Conservation (phyloP, 2,113 vertebrate species). For the Salvelinus fontinalis region DNA sequence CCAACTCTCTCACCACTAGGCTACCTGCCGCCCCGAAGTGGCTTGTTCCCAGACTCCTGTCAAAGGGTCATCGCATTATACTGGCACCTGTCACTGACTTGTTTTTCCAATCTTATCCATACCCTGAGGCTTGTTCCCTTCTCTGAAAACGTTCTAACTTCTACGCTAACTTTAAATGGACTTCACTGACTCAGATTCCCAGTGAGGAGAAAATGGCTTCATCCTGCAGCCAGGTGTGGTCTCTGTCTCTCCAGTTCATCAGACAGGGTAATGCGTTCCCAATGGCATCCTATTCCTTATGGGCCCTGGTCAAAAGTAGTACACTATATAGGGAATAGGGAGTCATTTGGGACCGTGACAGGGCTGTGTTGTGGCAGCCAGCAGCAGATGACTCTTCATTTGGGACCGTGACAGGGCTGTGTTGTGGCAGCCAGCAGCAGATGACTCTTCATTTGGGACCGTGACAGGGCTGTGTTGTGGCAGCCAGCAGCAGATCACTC, state of each 20-base stretch:
- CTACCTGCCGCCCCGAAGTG: too few species aligned
- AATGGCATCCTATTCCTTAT: too few species aligned
- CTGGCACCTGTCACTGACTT: neutral
- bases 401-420: too few species aligned
- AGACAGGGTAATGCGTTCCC: neutral
- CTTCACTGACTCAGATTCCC: constrained; percentile 4
- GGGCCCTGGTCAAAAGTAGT: too few species aligned
- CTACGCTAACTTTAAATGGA: neutral
- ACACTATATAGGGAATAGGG: too few species aligned
- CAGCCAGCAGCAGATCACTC: neutral
- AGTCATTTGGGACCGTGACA: too few species aligned
- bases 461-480: neutral
- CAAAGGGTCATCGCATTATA: neutral
- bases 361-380: neutral
- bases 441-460: too few species aligned
- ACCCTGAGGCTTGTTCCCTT: neutral
- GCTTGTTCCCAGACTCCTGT: neutral
- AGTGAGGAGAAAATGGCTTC: constrained; percentile 12
- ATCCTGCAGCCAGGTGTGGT: neutral
- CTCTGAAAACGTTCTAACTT: neutral
- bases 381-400: neutral
- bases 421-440: neutral
- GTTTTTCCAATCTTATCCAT: neutral
- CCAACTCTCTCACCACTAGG: too few species aligned
- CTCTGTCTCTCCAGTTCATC: neutral